phyloP scores from a whole-genome alignment of 1,140 invertebrate species.

The Micrasema minimum region DNA sequence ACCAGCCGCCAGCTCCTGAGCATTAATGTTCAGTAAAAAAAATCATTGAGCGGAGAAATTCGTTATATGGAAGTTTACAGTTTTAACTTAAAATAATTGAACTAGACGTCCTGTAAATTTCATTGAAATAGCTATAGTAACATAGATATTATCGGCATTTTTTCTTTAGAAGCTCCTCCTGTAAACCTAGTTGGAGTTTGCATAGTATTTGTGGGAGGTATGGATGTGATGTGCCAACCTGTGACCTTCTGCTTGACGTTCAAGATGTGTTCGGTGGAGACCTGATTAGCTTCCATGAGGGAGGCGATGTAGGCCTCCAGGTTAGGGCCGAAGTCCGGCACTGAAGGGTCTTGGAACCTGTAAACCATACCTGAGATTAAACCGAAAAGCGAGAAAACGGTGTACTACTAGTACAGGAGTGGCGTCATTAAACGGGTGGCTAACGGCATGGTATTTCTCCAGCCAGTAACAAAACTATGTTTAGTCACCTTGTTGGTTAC shows the following conservation, averaged over 20 bases:
- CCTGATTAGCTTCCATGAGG: conserved; percentile 24
- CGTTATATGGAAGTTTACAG: too few relatives aligned
- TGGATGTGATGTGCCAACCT: neutral
- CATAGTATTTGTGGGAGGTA: too few relatives aligned
- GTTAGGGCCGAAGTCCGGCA: conserved; percentile 1
- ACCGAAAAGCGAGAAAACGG: neutral
- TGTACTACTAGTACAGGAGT: neutral
- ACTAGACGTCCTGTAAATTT: too few relatives aligned
- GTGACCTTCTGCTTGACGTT: conserved; percentile 11
- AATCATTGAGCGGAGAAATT: too few relatives aligned
- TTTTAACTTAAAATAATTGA: too few relatives aligned
- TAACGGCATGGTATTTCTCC: too few relatives aligned
- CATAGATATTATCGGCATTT: too few relatives aligned
- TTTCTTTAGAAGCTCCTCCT: too few relatives aligned
- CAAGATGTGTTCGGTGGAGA: conserved; percentile 24
- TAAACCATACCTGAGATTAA: too few relatives aligned
- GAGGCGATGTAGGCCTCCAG: conserved; percentile 33
- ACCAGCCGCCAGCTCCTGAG: neutral
- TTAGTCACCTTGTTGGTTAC: neutral
- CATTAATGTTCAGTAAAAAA: neutral
- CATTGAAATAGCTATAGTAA: too few relatives aligned
- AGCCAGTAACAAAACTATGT: neutral
- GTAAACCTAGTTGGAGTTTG: too few relatives aligned
- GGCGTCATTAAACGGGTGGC: too few relatives aligned
- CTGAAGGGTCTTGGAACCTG: conserved; percentile 42